Evolutionary conservation across 2,113 vertebrate genomes (phyloP), one percentile per base, ranked within the genome.

Genomic region (Bucco capensis): DNA sequence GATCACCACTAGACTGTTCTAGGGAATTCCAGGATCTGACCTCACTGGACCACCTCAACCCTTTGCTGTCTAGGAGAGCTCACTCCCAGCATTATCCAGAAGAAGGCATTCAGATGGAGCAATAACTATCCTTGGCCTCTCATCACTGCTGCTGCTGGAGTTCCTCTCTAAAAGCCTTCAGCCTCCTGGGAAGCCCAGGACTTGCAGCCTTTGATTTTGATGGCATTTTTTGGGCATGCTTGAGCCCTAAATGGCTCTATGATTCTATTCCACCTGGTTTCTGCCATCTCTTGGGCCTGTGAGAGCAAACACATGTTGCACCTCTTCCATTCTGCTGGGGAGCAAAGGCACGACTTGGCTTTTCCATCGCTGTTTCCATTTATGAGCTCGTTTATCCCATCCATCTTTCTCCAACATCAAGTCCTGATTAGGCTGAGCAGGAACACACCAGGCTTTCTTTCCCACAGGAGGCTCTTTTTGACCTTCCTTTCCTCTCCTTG

Each of bases 401-500:
- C 93, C 81, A 92, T 93, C 96, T 95, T 94, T 69, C 78, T 91
- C 83, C 86, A 82, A 69, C 94, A 92, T 81, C 86, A 7, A 95
- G 88, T 87, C 92, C 93, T 94, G 73, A 94, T 96, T 96, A 93
- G 87, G 87, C 79, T 27, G 73, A 83, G 88, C 73, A 86, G 87
- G 70, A 91, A 78, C 96, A 95, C 87, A 83, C 77, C 71, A 62
- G 92, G 77, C 28, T 69, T 85, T 44, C 73, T 80, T 82, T 92
- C 92, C 88, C 93, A 79, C 70, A 92, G 88, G 88, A 95, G 90
- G 60, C 82, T 95, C 92, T 93, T 62, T 47, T 86, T 96, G 95
- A 93, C 96, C 96, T 96, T 90, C 93, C 95, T 96, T 95, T 93
- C 91, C 86, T 86, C 92, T 92, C 97, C 97, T 95, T 92, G 85